Evolutionary conservation across 2,113 vertebrate species (phyloP).

Genomic region (Salvelinus namaycush): DNA sequence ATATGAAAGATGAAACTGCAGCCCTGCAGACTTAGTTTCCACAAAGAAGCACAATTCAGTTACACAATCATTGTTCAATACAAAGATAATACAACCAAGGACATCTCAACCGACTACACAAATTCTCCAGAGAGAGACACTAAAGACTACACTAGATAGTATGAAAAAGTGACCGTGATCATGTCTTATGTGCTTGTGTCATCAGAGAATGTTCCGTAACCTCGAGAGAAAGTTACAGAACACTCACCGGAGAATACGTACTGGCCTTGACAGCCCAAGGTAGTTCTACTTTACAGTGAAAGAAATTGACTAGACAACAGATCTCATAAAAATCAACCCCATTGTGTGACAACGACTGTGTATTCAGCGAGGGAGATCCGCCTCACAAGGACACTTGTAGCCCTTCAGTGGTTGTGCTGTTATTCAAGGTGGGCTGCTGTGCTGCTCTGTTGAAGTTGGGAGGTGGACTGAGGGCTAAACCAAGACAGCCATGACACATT

Average conservation of each 20-base stretch:
- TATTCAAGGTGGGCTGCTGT: conserved; percentile 10
- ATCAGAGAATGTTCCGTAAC: conserved; percentile 16
- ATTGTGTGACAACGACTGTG: conserved; percentile 32
- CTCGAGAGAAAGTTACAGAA: not conserved
- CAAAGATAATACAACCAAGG: conserved; percentile 26
- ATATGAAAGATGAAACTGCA: conserved; percentile 8
- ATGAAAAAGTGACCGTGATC: conserved; percentile 31
- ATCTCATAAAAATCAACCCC: conserved; percentile 53
- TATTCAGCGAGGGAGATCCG: conserved; percentile 36
- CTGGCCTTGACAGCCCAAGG: not conserved
- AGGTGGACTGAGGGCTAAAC: not conserved
- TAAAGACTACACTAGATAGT: not conserved
- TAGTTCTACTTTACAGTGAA: not conserved
- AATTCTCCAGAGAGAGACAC: not conserved
- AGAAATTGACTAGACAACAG: conserved; percentile 14
- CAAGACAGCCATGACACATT: not conserved
- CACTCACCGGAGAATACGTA: not conserved
- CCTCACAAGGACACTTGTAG: conserved; percentile 53
- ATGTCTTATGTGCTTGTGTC: conserved; percentile 53
- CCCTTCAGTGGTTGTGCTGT: conserved; percentile 37
- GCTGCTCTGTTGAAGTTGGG: conserved; percentile 16
- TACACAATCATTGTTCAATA: conserved; percentile 36
- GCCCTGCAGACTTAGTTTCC: conserved; percentile 49
- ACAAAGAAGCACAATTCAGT: conserved; percentile 37
- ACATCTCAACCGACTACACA: not conserved